Conservation (phyloP, 2,113 vertebrate genomes). For the Silurus glanis region DNA sequence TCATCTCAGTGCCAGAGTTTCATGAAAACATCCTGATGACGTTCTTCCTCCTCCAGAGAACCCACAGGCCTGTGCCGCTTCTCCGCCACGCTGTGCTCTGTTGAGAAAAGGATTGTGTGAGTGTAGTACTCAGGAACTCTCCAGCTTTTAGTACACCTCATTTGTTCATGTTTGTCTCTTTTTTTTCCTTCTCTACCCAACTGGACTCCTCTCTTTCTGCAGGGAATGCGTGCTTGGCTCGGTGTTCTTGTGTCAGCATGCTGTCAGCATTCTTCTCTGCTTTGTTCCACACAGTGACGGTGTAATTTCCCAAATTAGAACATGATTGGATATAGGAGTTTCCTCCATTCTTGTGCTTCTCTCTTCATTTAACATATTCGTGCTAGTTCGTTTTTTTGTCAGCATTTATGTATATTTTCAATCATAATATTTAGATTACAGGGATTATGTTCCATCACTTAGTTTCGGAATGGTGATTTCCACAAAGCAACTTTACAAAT, state of each 20-base stretch:
- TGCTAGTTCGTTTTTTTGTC: not conserved
- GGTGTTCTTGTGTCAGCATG: not conserved
- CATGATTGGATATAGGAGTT: not conserved
- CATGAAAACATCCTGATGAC: conserved; percentile 60
- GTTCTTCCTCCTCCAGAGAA: conserved; percentile 15
- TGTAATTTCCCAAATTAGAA: not conserved
- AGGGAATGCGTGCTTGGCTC: not conserved
- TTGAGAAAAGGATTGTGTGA: not conserved
- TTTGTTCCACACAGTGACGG: not conserved
- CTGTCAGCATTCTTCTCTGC: not conserved
- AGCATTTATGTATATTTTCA: not conserved
- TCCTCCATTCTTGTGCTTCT: not conserved
- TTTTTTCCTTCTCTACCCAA: not conserved
- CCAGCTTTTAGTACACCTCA: not conserved
- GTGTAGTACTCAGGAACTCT: not conserved
- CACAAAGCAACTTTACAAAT: conserved; percentile 2
- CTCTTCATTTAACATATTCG: conserved; percentile 20
- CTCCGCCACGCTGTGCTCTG: conserved; percentile 26
- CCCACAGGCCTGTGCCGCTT: not conserved
- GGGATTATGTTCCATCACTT: not conserved
- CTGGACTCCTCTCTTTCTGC: not conserved
- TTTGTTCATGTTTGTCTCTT: not conserved
- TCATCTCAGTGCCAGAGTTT: conserved; percentile 58
- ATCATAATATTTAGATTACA: not conserved
- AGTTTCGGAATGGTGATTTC: conserved; percentile 10